Conservation (phyloP, 2,113 vertebrate genomes). For the Lepisosteus oculatus region DNA sequence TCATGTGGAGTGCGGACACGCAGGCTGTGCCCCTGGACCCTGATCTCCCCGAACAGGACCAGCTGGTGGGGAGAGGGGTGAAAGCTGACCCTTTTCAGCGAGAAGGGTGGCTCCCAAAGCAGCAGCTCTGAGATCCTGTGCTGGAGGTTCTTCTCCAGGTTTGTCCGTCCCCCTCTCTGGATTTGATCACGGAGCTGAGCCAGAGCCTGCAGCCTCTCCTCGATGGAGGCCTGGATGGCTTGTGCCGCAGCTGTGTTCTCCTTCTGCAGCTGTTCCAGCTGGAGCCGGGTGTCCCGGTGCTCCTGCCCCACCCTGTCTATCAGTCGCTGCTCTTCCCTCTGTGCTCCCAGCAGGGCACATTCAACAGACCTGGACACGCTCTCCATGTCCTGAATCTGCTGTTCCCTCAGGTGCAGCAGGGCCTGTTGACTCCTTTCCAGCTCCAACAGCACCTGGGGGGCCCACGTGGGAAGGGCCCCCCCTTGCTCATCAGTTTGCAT, state of each 20-base stretch:
- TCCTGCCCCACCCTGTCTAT: slow-evolving; percentile 67
- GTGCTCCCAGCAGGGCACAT: slow-evolving; percentile 56
- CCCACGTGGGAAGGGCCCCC: slow-evolving; percentile 48
- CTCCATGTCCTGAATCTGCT: slow-evolving; percentile 45
- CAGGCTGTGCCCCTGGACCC: slow-evolving; percentile 51
- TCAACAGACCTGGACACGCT: slow-evolving; percentile 51
- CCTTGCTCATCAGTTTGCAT: not conserved
- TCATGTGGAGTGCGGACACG: slow-evolving; percentile 36
- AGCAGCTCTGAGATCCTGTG: slow-evolving; percentile 56
- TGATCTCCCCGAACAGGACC: slow-evolving; percentile 61
- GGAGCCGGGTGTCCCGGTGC: slow-evolving; percentile 53
- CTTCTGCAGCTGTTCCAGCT: slow-evolving; percentile 58
- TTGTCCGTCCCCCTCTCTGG: slow-evolving; percentile 26
- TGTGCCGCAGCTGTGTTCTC: slow-evolving; percentile 55
- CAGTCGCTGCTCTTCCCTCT: slow-evolving; percentile 58
- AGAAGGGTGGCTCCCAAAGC: slow-evolving; percentile 59
- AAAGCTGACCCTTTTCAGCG: slow-evolving; percentile 63
- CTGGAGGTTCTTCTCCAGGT: slow-evolving; percentile 43
- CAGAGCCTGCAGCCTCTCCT: slow-evolving; percentile 50
- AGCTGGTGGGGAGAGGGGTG: slow-evolving; percentile 57
- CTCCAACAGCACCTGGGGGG: slow-evolving; percentile 44
- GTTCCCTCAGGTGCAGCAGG: slow-evolving; percentile 46
- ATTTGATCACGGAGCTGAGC: slow-evolving; percentile 46
- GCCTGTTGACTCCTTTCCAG: slow-evolving; percentile 52
- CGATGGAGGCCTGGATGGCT: slow-evolving; percentile 53